Conservation (phyloP, 1,140 invertebrate species). For the Euura lappo region DNA sequence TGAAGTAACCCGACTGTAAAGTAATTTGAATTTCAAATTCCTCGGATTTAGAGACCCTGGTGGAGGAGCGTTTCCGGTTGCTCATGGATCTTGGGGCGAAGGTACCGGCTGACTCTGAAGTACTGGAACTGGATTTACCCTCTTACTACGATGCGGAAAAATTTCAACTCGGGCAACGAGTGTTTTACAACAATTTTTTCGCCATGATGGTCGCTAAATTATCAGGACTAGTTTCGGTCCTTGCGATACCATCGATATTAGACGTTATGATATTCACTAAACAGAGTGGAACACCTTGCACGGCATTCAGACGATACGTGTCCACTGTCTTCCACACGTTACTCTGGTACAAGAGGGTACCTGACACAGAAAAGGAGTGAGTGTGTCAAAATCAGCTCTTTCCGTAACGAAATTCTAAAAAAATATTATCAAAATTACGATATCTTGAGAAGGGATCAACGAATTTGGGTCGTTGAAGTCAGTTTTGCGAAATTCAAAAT, state of each 20-base stretch:
- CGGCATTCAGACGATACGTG: constrained; percentile 79
- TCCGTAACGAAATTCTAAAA: too few species aligned
- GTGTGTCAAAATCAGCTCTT: constrained; percentile 32
- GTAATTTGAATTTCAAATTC: too few species aligned
- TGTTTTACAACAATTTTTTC: constrained; percentile 71
- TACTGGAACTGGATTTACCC: constrained; percentile 38
- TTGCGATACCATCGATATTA: constrained; percentile 73
- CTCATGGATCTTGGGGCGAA: constrained; percentile 30
- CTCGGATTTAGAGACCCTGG: neutral
- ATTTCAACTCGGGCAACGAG: constrained; percentile 68
- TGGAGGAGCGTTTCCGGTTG: constrained; percentile 10
- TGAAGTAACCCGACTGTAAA: too few species aligned
- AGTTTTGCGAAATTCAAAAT: too few species aligned
- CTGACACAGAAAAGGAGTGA: constrained; percentile 63
- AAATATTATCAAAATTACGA: too few species aligned
- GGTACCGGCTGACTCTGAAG: constrained; percentile 6
- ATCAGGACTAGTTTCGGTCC: constrained; percentile 69
- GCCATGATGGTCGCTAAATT: constrained; percentile 72
- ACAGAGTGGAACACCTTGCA: constrained; percentile 67
- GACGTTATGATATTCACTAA: constrained; percentile 71
- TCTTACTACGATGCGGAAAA: constrained; percentile 49
- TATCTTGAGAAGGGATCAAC: too few species aligned
- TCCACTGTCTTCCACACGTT: constrained; percentile 69
- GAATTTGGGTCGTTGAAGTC: too few species aligned
- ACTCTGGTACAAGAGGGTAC: constrained; percentile 74